These are phyloP conservation scores for Patiria pectinifera DNA, from an alignment of 53 echinoderm and acorn worm species.

Conservation along the genomic window DNA sequence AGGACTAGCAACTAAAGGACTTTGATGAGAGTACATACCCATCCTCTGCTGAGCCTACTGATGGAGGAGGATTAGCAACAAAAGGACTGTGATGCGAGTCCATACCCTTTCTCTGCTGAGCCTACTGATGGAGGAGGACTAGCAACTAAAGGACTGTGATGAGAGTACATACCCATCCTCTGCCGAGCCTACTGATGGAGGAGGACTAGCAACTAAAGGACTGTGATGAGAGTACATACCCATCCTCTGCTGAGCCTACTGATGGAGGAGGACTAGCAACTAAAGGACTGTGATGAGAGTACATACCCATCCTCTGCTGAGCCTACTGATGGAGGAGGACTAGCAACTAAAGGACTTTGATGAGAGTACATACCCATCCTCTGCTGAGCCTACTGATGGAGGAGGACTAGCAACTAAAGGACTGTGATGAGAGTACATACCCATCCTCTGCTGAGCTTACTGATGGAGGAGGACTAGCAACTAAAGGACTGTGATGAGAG, in stretches of 20 bases:
- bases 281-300: too few relatives aligned
- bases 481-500: too few relatives aligned
- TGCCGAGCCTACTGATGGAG: constrained; percentile 73
- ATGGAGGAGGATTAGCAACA: constrained; percentile 12
- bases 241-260: too few relatives aligned
- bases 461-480: constrained; percentile 45
- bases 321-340: constrained; percentile 76
- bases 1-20: too few relatives aligned
- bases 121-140: constrained; percentile 80
- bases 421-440: constrained; percentile 1
- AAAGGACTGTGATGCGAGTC: too few relatives aligned
- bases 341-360: constrained; percentile 53
- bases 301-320: constrained; percentile 73
- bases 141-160: constrained; percentile 42
- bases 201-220: constrained; percentile 89
- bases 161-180: constrained; percentile 67
- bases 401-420: constrained; percentile 80
- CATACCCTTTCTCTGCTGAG: constrained; percentile 73
- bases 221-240: too few relatives aligned
- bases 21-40: constrained; percentile 25
- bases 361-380: constrained; percentile 61
- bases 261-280: too few relatives aligned
- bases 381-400: constrained; percentile 64
- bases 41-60: constrained; percentile 73
- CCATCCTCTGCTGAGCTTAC: constrained; percentile 73